Conservation (phyloP, 2,113 vertebrate species). For the Aegithalos caudatus region DNA sequence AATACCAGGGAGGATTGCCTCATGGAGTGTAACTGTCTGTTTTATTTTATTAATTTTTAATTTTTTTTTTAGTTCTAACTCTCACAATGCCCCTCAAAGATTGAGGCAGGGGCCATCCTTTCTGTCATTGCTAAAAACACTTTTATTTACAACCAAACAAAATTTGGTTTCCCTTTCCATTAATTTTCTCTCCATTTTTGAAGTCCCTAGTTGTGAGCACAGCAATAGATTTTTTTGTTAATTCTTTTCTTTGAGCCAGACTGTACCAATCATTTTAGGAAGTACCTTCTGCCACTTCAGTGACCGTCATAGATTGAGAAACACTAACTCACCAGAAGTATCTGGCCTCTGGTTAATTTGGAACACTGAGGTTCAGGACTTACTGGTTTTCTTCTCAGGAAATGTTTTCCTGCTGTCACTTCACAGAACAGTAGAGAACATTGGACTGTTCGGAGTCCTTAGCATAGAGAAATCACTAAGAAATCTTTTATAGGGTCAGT, state of each 20-base stretch:
- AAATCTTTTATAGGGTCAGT: neutral
- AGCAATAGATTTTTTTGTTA: neutral
- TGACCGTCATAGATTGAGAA: neutral
- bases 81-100: neutral
- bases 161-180: neutral
- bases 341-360: neutral
- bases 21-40: rapidly evolving
- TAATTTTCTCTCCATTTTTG: neutral
- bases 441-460: neutral
- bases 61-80: neutral
- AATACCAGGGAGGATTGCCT: neutral
- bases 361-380: neutral
- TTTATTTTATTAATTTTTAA: neutral
- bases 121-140: rapidly evolving
- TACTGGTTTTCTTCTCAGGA: neutral
- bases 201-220: neutral
- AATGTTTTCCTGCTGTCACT: neutral
- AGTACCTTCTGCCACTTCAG: neutral
- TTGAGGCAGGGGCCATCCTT: rapidly evolving
- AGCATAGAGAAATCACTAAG: neutral
- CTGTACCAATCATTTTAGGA: neutral
- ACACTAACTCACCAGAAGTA: neutral
- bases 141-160: neutral
- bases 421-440: neutral
- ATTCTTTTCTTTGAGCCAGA: neutral